phyloP scores from a whole-genome alignment of 2,797 vertebrate genomes.

The Triplophysa bombifrons region DNA sequence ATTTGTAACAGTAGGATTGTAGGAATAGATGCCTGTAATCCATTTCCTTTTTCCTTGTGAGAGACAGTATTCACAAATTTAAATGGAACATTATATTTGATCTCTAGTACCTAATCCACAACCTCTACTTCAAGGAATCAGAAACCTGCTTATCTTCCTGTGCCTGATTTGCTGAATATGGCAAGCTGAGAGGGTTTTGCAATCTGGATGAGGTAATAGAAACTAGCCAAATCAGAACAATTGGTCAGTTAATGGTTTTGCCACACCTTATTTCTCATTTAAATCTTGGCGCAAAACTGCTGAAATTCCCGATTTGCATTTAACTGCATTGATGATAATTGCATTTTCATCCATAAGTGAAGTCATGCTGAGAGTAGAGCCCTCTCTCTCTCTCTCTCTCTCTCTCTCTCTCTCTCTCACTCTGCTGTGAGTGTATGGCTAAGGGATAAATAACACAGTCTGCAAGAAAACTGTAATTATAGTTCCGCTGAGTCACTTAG shows the following conservation, averaged over 20 bases:
- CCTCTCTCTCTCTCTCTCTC: background rate
- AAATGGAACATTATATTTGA: too few relatives aligned
- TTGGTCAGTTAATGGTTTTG: background rate
- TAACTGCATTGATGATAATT: slow-evolving; percentile 10
- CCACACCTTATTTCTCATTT: background rate
- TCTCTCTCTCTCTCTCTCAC: background rate
- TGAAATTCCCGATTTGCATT: background rate
- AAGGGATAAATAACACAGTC: slow-evolving; percentile 11
- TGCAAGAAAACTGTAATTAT: slow-evolving; percentile 36
- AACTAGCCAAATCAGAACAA: background rate
- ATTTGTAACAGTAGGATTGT: background rate
- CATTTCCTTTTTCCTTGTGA: background rate
- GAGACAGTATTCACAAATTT: too few relatives aligned
- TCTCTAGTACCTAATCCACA: too few relatives aligned
- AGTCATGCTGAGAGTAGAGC: background rate
- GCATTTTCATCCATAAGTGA: background rate
- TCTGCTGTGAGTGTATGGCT: background rate
- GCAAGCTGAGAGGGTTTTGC: too few relatives aligned
- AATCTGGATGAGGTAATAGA: background rate
- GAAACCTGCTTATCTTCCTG: background rate
- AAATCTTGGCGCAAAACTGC: background rate
- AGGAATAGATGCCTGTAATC: background rate
- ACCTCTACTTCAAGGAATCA: too few relatives aligned
- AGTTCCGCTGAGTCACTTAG: slow-evolving; percentile 42
- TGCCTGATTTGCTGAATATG: slow-evolving; percentile 1